These are phyloP conservation scores for Sarcoramphus papa DNA, from an alignment of 2,797 vertebrate genomes.

Conservation along the genomic window DNA sequence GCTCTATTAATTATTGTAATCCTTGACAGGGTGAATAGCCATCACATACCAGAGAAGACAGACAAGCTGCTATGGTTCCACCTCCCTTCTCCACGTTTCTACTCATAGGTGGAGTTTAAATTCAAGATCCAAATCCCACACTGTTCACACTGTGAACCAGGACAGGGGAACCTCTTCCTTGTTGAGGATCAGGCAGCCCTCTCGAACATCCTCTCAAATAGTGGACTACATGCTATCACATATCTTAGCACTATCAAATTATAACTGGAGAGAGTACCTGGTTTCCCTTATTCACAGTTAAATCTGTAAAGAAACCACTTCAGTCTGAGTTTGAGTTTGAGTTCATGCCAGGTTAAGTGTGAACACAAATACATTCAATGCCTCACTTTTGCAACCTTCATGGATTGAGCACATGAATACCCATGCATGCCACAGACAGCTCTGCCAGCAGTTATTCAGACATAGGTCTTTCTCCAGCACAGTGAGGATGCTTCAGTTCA, in stretches of 20 bases:
- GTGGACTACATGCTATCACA: rapidly evolving
- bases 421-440: background rate
- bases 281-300: background rate
- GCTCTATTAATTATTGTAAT: background rate
- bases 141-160: background rate
- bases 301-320: background rate
- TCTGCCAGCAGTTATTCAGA: background rate
- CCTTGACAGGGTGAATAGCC: background rate
- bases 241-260: background rate
- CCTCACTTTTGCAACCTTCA: background rate
- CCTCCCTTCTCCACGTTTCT: background rate
- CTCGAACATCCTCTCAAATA: background rate
- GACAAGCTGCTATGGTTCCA: background rate
- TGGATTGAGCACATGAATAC: background rate
- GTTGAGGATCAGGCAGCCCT: background rate
- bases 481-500: background rate
- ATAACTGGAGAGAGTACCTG: background rate
- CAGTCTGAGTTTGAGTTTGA: too few relatives aligned
- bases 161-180: background rate
- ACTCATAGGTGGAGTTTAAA: background rate
- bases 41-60: background rate
- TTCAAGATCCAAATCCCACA: background rate
- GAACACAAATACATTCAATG: background rate
- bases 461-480: background rate
- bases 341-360: background rate